Evolutionary conservation across 1,140 invertebrate genomes (phyloP).

Genomic region (Dermatophagoides farinae): DNA sequence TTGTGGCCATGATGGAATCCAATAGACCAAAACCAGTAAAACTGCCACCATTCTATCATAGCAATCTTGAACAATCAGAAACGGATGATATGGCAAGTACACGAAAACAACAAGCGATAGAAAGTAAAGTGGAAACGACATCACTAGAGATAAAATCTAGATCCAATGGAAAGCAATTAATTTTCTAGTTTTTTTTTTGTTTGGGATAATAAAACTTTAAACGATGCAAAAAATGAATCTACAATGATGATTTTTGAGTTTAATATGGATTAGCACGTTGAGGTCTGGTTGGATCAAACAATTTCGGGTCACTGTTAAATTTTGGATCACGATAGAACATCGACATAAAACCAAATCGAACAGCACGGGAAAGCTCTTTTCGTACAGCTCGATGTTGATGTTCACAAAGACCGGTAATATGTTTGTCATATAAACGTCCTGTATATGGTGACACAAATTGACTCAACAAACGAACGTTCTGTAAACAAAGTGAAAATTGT

Average conservation of each 20-base stretch:
- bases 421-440: slow-evolving; percentile 64
- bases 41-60: too few relatives aligned
- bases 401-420: slow-evolving; percentile 69
- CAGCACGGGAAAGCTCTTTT: slow-evolving; percentile 46
- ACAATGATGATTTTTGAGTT: background rate
- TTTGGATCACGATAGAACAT: slow-evolving; percentile 4
- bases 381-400: slow-evolving; percentile 46
- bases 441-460: slow-evolving; percentile 89
- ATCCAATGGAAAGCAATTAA: too few relatives aligned
- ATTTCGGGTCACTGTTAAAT: slow-evolving; percentile 11
- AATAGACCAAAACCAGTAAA: too few relatives aligned
- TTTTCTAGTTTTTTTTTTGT: too few relatives aligned
- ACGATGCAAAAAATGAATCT: too few relatives aligned
- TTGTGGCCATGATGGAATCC: too few relatives aligned
- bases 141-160: too few relatives aligned
- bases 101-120: too few relatives aligned
- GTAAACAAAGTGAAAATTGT: background rate
- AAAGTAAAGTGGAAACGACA: too few relatives aligned
- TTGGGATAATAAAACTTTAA: too few relatives aligned
- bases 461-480: slow-evolving; percentile 69
- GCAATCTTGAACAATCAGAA: too few relatives aligned
- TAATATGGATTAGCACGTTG: slow-evolving; percentile 14
- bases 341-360: slow-evolving; percentile 33
- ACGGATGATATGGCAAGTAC: too few relatives aligned
- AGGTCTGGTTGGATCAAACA: slow-evolving; percentile 14